Evolutionary conservation across 2,888 invertebrate species (phyloP), one percentile per base, ranked within the genome.

Genomic region (Tuberolachnus salignus): DNA sequence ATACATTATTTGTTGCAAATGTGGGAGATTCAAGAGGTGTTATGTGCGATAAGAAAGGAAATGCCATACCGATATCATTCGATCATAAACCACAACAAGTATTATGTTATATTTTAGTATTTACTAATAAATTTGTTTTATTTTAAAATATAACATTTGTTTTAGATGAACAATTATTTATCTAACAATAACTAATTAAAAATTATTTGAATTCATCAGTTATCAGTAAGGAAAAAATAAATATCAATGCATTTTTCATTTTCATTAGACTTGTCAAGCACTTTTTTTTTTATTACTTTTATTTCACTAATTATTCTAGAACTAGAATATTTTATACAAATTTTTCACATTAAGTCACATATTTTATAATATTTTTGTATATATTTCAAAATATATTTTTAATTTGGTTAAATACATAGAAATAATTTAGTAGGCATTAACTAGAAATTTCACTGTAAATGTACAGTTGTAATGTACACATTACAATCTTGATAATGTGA

Each of bases 1-100:
- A 91, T 83, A 90, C 91, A 83, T 86, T 98, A 82, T 91, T 94
- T 82, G 96, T 98, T 42, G 97, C 97, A 16, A 98, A 98, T 88
- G 97, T 98, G 34, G 98, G 98, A 4, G 98, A 98, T 86, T 97
- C 97, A 0, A 88, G 98, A 82, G 98, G 96, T 44, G 97, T 97
- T 0, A 94, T 97, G 92, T 97, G 95, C 86, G 96, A 97, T 86
- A 89, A 89, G 67, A 91, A 92, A 84, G 96, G 96, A 53, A 93
- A 93, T 85, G 94, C 94, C 0, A 94, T 95, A 83, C 96, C 95
- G 16, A 87, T 98, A 10, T 97, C 97, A 1, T 95, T 94, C 86
- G 98, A 98, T 86, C 98, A 98, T 85, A 98, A 98, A 87, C 98
- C 98, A 55, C 94, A 96, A 85, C 94, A 96, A 89, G 94, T 95